Base-by-base conservation (phyloP, 2,113 vertebrate genomes). In the Condylura cristata region DNA sequence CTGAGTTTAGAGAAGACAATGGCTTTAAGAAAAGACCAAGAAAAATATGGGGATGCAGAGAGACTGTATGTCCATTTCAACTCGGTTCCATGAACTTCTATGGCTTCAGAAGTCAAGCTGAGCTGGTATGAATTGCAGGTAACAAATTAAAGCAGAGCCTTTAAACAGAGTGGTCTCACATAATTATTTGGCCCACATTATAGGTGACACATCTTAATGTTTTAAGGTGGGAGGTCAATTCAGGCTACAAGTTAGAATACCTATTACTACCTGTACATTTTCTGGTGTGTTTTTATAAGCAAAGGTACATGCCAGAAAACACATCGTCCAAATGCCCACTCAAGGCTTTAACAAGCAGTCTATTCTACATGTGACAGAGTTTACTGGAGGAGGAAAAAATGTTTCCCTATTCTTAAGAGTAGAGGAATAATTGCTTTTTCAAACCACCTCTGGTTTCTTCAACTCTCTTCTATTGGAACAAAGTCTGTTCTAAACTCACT, bases 371-470 rank as follows among this genome's bases (percentile, higher is more conserved):
- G 51, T 78, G 93, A 95, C 82, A 89, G 44, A 44, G 74, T 70
- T 93, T 78, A 83, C 13, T 75, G 72, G 66, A 41, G 84, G 18
- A 34, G 86, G 26, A 79, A 74, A 75, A 71, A 66, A 3, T 71
- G 93, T 84, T 60, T 39, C 46, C 76, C 28, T 85, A 80, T 34
- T 96, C 80, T 68, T 86, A 82, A 89, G 79, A 91, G 39, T 79
- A 68, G 85, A 93, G 74, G 71, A 66, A 86, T 76, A 51, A 79
- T 37, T 91, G 60, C 37, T 71, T 95, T 92, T 92, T 84, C 41
- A 91, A 96, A 81, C 70, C 63, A 91, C 91, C 37, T 96, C 86
- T 79, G 80, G 41, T 79, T 97, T 87, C 90, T 63, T 95, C 79
- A 91, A 68, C 76, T 60, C n/a, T 75, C 71, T 96, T 93, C 72